These are phyloP conservation scores for Hypselothyrea guttata DNA, from an alignment of 2,888 invertebrate species.

Conservation along the genomic window DNA sequence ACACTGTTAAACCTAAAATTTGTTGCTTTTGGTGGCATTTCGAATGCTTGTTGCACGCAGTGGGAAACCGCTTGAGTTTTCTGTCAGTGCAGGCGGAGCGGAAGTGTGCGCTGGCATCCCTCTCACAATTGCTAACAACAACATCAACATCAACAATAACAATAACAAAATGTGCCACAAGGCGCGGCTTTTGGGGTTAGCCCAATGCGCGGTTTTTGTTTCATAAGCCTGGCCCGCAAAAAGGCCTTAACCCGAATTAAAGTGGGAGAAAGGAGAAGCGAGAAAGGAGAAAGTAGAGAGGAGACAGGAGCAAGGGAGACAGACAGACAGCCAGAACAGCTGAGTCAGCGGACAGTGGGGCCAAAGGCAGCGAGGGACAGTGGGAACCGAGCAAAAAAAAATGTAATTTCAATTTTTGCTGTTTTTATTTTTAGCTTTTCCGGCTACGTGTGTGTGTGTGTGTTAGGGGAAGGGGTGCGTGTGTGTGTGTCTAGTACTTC, in stretches of 20 bases:
- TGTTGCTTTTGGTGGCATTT: too few species aligned
- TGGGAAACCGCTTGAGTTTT: too few species aligned
- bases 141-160: slow-evolving; percentile 37
- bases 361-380: neutral
- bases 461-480: too few species aligned
- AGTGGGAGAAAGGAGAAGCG: slow-evolving; percentile 20
- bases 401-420: slow-evolving; percentile 61
- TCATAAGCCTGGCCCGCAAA: slow-evolving; percentile 34
- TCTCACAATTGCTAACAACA: slow-evolving; percentile 46
- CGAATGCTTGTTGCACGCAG: too few species aligned
- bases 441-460: too few species aligned
- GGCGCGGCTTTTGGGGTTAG: slow-evolving; percentile 58
- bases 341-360: slow-evolving; percentile 12
- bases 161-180: slow-evolving; percentile 61
- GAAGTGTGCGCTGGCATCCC: slow-evolving; percentile 11
- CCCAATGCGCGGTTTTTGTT: slow-evolving; percentile 59
- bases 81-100: neutral
- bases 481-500: slow-evolving; percentile 21
- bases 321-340: too few species aligned
- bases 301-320: neutral
- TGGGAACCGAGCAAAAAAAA: slow-evolving; percentile 21
- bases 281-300: neutral
- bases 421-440: too few species aligned
- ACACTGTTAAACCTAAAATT: too few species aligned
- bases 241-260: slow-evolving; percentile 67